Conservation (phyloP, 2,888 invertebrate genomes). For the Cheilosia grossa region DNA sequence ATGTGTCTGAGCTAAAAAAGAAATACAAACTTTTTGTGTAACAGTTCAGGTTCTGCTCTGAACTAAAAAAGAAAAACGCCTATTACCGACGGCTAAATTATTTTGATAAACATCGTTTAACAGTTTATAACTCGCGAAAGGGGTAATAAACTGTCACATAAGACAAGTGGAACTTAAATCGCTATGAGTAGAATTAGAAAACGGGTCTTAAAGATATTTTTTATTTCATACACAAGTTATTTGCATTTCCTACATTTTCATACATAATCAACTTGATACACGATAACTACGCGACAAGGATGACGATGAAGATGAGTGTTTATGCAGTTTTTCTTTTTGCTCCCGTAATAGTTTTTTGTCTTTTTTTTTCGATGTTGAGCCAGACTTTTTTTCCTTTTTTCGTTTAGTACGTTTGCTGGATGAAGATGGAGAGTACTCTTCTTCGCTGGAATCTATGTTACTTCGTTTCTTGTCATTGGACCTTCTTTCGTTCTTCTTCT, state of each 20-base stretch:
- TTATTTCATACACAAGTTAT: no score
- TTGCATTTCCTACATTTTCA: neutral
- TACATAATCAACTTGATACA: slow-evolving; percentile 53
- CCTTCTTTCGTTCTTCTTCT: slow-evolving; percentile 64
- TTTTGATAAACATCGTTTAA: no score
- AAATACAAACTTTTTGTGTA: no score
- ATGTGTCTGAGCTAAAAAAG: no score
- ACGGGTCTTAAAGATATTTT: no score
- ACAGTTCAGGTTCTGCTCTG: no score
- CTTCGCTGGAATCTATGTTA: slow-evolving; percentile 81
- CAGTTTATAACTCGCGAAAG: no score
- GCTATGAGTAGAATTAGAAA: no score
- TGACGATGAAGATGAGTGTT: slow-evolving; percentile 54
- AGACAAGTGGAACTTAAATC: no score
- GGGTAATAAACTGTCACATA: no score
- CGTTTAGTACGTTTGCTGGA: slow-evolving; percentile 80
- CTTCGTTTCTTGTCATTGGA: slow-evolving; percentile 53
- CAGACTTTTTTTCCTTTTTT: slow-evolving; percentile 79
- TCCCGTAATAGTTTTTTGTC: slow-evolving; percentile 79
- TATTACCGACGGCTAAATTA: no score
- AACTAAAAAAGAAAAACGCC: no score
- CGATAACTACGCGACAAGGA: slow-evolving; percentile 51
- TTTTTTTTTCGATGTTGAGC: slow-evolving; percentile 48
- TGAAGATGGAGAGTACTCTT: slow-evolving; percentile 79
- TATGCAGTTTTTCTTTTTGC: slow-evolving; percentile 77